Conservation (phyloP, 2,113 vertebrate genomes). For the Muntiacus reevesi region DNA sequence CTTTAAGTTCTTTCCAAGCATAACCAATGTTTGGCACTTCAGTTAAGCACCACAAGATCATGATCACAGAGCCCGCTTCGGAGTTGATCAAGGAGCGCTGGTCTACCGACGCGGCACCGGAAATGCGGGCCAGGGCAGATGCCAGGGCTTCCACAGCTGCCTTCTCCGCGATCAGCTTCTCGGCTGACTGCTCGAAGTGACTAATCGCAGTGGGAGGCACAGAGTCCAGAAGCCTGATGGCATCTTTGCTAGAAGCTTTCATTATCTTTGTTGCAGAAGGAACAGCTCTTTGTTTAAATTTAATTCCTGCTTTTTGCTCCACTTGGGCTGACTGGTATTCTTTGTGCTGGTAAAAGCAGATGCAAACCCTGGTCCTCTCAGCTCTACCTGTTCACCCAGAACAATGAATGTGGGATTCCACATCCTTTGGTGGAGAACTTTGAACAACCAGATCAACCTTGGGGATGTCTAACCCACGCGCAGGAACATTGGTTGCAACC, state of each 20-base stretch:
- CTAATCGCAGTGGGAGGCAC: too few species aligned
- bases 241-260: too few species aligned
- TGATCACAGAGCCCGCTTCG: accelerated
- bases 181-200: too few species aligned
- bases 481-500: not conserved
- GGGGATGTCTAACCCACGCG: not conserved
- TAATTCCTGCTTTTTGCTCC: not conserved
- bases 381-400: not conserved
- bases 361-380: not conserved
- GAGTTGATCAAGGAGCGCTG: not conserved
- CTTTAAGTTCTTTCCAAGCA: not conserved
- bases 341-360: not conserved
- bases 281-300: not conserved
- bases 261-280: not conserved
- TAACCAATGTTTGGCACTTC: not conserved
- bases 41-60: not conserved
- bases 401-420: not conserved
- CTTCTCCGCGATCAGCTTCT: not conserved
- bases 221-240: too few species aligned
- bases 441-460: not conserved
- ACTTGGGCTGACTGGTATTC: not conserved
- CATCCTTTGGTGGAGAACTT: not conserved
- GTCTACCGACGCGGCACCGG: accelerated
- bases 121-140: not conserved
- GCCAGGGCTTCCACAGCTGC: not conserved